These are phyloP conservation scores for Phalacrocorax pelagicus DNA, from an alignment of 2,113 vertebrate species.

Conservation along the genomic window DNA sequence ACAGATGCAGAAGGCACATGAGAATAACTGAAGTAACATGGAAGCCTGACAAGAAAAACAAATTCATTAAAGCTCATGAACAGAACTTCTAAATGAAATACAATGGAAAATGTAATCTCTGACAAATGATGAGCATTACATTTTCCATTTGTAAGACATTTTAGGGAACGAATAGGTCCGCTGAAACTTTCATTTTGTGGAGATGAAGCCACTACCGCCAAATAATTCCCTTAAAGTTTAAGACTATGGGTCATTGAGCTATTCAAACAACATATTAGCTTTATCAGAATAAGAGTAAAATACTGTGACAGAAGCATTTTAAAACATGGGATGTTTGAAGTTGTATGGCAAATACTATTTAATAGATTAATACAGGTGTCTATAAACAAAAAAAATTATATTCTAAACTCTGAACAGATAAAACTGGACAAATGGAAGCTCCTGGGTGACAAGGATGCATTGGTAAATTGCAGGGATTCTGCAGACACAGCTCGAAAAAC, in stretches of 20 bases:
- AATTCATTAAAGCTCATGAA: background rate
- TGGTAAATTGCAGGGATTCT: background rate
- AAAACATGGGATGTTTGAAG: background rate
- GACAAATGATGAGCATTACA: background rate
- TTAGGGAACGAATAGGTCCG: background rate
- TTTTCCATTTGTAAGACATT: background rate
- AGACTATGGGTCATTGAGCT: background rate
- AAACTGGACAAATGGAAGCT: background rate
- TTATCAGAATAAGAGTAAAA: background rate
- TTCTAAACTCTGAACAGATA: background rate
- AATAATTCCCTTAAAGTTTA: background rate
- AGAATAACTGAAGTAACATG: background rate
- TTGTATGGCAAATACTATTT: background rate
- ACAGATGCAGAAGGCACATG: background rate
- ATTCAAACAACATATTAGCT: background rate
- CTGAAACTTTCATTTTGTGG: background rate
- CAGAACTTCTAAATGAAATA: background rate
- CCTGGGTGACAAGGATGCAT: rapidly evolving
- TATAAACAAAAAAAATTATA: background rate
- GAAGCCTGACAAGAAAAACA: background rate
- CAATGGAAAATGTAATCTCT: background rate
- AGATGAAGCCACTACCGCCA: background rate
- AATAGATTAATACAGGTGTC: background rate
- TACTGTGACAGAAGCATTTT: background rate
- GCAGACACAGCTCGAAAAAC: background rate